phyloP scores from a whole-genome alignment of 1,140 invertebrate species.

The Anastatus disparis region DNA sequence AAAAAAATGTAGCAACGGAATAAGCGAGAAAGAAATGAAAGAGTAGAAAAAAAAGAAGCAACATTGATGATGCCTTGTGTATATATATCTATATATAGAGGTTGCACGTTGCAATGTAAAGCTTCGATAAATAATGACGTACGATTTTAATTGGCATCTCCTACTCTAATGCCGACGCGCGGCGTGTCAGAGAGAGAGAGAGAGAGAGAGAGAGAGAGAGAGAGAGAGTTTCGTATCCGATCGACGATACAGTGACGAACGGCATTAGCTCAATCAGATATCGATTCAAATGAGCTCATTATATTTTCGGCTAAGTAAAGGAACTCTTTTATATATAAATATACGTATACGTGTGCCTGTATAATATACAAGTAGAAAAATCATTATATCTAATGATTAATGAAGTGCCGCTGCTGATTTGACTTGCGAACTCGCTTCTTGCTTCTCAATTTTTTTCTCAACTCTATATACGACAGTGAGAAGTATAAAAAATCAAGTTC shows the following conservation, averaged over 20 bases:
- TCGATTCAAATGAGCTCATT: slow-evolving; percentile 62
- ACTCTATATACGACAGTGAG: too few species aligned
- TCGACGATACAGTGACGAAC: slow-evolving; percentile 52
- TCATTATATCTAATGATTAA: slow-evolving; percentile 48
- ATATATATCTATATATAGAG: too few species aligned
- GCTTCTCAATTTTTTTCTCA: too few species aligned
- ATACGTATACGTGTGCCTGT: slow-evolving; percentile 39
- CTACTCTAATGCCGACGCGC: slow-evolving; percentile 32
- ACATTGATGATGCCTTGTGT: background rate
- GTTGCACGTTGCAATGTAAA: slow-evolving; percentile 37
- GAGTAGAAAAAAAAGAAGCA: slow-evolving; percentile 15
- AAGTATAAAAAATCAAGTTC: too few species aligned
- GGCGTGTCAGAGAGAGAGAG: too few species aligned
- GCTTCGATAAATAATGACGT: slow-evolving; percentile 57
- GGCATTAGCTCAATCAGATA: slow-evolving; percentile 59
- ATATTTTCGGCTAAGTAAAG: slow-evolving; percentile 53
- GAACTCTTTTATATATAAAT: slow-evolving; percentile 44
- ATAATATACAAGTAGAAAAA: background rate
- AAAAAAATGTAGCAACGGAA: too few species aligned
- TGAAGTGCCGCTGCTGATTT: slow-evolving; percentile 44
- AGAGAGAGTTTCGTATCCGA: too few species aligned
- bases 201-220: too few species aligned
- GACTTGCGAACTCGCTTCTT: background rate
- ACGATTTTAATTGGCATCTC: slow-evolving; percentile 56
- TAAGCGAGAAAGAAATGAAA: background rate